Evolutionary conservation across 1,140 invertebrate genomes (phyloP).

Genomic region (Nylanderia fulva): DNA sequence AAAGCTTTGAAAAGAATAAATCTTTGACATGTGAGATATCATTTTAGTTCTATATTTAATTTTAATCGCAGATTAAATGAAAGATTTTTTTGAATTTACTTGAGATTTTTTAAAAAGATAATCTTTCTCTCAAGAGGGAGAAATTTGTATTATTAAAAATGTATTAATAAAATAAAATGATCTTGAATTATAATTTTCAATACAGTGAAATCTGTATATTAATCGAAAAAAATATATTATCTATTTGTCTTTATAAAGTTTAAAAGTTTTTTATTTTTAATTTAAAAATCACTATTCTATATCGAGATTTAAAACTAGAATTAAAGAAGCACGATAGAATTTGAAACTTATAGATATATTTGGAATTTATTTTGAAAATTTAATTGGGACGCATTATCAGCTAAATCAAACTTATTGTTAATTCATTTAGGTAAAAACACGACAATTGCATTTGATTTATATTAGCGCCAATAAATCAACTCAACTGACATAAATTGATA

Average conservation of each 20-base stretch:
- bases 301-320: not conserved
- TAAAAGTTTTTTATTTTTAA: not conserved
- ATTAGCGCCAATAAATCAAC: not conserved
- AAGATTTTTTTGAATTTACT: not conserved
- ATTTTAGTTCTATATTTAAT: not conserved
- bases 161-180: not conserved
- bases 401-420: not conserved
- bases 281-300: not conserved
- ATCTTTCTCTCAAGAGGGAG: not conserved
- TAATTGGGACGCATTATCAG: not conserved
- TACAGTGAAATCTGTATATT: not conserved
- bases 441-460: not conserved
- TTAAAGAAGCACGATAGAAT: too few relatives aligned
- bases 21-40: not conserved
- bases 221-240: not conserved
- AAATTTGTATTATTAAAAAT: not conserved
- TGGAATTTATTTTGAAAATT: not conserved
- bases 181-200: not conserved
- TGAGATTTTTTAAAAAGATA: not conserved
- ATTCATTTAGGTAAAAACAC: constrained; percentile 3
- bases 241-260: not conserved
- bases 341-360: too few relatives aligned
- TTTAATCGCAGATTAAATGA: not conserved
- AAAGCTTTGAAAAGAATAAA: not conserved
- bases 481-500: constrained; percentile 7